A percentile compares a stretch with the other conserved stretches of the same genome.
Conservation (phyloP, 2,888 invertebrate genomes). For the Pyrocoelia pectoralis region DNA sequence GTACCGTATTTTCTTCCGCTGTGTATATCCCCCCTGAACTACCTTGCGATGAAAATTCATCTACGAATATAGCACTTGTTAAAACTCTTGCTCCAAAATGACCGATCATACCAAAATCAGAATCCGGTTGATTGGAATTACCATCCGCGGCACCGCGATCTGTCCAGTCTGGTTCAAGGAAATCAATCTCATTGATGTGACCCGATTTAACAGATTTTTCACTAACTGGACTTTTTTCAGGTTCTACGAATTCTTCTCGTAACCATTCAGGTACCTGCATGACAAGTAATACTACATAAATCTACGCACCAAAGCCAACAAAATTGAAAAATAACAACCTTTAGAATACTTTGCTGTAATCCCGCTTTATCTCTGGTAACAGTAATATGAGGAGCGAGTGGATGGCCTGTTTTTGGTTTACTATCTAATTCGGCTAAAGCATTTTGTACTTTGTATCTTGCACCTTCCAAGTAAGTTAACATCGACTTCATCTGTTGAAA, state of each 20-base stretch:
- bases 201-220: slow-evolving; percentile 55
- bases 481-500: slow-evolving; percentile 84
- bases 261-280: slow-evolving; percentile 78
- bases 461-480: slow-evolving; percentile 91
- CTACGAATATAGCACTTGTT: slow-evolving; percentile 59
- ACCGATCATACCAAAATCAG: slow-evolving; percentile 80
- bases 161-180: slow-evolving; percentile 71
- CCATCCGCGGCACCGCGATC: slow-evolving; percentile 84
- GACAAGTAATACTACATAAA: neutral
- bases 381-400: slow-evolving; percentile 85
- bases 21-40: slow-evolving; percentile 54
- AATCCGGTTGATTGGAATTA: slow-evolving; percentile 86
- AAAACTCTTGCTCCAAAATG: neutral
- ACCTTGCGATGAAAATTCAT: slow-evolving; percentile 84
- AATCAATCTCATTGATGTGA: slow-evolving; percentile 61
- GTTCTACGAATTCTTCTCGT: slow-evolving; percentile 68
- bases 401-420: slow-evolving; percentile 79
- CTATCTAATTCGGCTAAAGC: slow-evolving; percentile 85
- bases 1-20: slow-evolving; percentile 59
- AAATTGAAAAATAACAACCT: slow-evolving; percentile 61
- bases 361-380: slow-evolving; percentile 90
- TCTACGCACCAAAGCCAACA: no score
- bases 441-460: slow-evolving; percentile 86
- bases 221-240: slow-evolving; percentile 55
- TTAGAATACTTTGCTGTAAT: slow-evolving; percentile 83